phyloP scores from a whole-genome alignment of 2,888 invertebrate genomes.

The Tetanocera ferruginea region DNA sequence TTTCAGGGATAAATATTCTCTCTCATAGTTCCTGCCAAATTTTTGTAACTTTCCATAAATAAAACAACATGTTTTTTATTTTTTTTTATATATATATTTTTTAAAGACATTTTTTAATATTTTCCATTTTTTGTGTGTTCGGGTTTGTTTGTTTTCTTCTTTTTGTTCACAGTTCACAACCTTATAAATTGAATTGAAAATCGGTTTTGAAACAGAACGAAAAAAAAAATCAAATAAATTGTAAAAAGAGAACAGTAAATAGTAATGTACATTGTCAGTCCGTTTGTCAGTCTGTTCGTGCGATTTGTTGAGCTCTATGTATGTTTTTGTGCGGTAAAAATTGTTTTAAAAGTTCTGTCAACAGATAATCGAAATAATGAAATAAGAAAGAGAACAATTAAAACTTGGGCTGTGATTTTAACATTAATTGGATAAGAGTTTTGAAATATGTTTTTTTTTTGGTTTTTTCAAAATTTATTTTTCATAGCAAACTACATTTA shows the following conservation, averaged over 20 bases:
- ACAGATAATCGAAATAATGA: neutral
- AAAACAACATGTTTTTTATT: neutral
- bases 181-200: slow-evolving; percentile 71
- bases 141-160: slow-evolving; percentile 56
- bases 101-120: slow-evolving; percentile 45
- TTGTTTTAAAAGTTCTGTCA: neutral
- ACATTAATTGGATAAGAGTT: slow-evolving; percentile 33
- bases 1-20: no score
- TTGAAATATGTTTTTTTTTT: slow-evolving; percentile 23
- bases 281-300: neutral
- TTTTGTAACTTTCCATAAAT: neutral
- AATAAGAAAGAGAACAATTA: neutral
- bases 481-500: slow-evolving; percentile 35
- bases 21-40: neutral
- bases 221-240: neutral
- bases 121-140: slow-evolving; percentile 57
- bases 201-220: slow-evolving; percentile 54
- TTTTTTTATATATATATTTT: neutral
- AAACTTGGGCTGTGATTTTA: slow-evolving; percentile 52
- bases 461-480: slow-evolving; percentile 32
- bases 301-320: neutral
- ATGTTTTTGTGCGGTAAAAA: neutral
- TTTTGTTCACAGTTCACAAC: slow-evolving; percentile 70
- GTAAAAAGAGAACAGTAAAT: neutral
- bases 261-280: neutral